phyloP scores from a whole-genome alignment of 2,888 invertebrate genomes.

The Iselma pallidipennis region DNA sequence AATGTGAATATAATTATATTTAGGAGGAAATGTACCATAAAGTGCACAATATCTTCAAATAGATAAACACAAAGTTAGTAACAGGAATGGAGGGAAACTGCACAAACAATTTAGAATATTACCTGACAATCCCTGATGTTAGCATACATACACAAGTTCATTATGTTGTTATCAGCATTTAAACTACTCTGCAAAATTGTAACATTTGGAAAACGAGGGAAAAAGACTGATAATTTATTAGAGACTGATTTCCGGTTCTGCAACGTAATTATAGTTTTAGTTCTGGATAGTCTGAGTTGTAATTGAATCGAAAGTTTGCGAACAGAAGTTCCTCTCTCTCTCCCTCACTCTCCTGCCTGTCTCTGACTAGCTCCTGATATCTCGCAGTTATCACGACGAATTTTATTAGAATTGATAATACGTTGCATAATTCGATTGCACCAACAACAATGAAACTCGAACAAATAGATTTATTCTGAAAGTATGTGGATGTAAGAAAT shows the following conservation, averaged over 20 bases:
- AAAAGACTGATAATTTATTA: neutral
- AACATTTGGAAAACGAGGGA: neutral
- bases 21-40: neutral
- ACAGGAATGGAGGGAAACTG: too few relatives aligned
- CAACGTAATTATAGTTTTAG: neutral
- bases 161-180: neutral
- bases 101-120: constrained; percentile 15
- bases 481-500: neutral
- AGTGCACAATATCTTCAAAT: neutral
- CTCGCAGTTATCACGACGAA: neutral
- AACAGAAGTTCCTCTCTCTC: neutral
- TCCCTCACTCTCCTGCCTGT: neutral
- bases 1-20: neutral
- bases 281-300: neutral
- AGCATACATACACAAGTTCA: neutral
- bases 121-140: constrained; percentile 16
- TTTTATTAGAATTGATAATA: neutral
- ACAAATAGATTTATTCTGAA: neutral
- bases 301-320: neutral
- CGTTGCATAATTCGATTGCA: neutral
- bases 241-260: neutral
- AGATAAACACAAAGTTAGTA: too few relatives aligned
- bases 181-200: neutral
- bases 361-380: neutral
- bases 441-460: neutral